Percentiles rank a stretch among this genome's conserved stretches.
phyloP scores from a whole-genome alignment of 2,888 invertebrate genomes.

The Amphipoea oculea region DNA sequence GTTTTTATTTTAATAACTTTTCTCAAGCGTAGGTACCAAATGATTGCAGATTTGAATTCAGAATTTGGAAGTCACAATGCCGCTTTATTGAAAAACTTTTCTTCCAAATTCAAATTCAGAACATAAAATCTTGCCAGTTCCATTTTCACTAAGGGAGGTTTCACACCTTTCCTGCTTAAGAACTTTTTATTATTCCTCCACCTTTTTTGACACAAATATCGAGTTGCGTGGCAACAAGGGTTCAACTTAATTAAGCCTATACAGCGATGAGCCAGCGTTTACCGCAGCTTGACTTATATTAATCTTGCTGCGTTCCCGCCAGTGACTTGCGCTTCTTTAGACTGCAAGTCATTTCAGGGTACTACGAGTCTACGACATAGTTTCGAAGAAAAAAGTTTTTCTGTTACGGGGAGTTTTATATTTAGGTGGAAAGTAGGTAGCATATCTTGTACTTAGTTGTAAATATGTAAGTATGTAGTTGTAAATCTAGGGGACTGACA shows the following conservation, averaged over 20 bases:
- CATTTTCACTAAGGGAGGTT: slow-evolving; percentile 6
- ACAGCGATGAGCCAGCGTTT: slow-evolving; percentile 73
- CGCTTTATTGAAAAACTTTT: background rate
- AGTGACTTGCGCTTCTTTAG: slow-evolving; percentile 79
- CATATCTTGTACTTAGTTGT: background rate
- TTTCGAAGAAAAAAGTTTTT: slow-evolving; percentile 41
- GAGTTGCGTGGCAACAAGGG: slow-evolving; percentile 64
- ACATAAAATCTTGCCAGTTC: background rate
- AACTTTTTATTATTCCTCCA: background rate
- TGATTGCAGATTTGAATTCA: background rate
- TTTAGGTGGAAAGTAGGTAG: background rate
- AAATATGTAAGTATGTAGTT: too few species aligned
- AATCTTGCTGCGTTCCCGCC: slow-evolving; percentile 82
- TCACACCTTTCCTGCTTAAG: background rate
- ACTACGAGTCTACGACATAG: slow-evolving; percentile 58
- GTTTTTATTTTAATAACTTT: too few species aligned
- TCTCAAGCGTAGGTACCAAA: background rate
- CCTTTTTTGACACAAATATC: slow-evolving; percentile 33
- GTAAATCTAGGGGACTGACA: too few species aligned
- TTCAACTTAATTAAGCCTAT: slow-evolving; percentile 73
- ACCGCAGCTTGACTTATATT: slow-evolving; percentile 81
- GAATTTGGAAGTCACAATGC: background rate
- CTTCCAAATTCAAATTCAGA: slow-evolving; percentile 20
- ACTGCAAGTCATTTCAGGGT: slow-evolving; percentile 79
- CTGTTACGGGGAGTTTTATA: slow-evolving; percentile 19